These are phyloP conservation scores for Virgularia gustaviana DNA, from an alignment of 92 coral and sea anemone species.

Conservation along the genomic window DNA sequence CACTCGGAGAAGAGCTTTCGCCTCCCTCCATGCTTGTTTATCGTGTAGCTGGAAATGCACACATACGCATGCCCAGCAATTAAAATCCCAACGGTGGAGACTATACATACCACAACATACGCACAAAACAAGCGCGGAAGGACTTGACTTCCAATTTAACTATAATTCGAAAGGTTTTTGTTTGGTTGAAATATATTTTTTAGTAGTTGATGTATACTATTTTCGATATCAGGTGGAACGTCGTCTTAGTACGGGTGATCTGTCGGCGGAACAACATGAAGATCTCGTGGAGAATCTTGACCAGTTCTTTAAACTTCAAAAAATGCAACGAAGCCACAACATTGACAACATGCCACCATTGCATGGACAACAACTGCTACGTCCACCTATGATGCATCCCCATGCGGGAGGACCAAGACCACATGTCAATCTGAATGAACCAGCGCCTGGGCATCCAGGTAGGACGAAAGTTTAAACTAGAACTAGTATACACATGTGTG, in stretches of 20 bases:
- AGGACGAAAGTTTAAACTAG: background rate
- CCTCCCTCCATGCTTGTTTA: too few species aligned
- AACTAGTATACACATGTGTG: too few species aligned
- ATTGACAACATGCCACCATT: conserved; percentile 10
- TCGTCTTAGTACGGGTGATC: conserved; percentile 67
- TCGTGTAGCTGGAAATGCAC: too few species aligned
- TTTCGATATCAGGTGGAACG: conserved; percentile 87
- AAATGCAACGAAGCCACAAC: conserved; percentile 63
- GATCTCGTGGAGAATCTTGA: conserved; percentile 82
- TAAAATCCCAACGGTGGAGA: too few species aligned
- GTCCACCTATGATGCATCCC: conserved; percentile 1
- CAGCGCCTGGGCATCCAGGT: conserved; percentile 9
- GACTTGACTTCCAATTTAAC: too few species aligned
- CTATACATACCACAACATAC: too few species aligned
- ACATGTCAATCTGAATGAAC: background rate
- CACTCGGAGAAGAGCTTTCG: too few species aligned
- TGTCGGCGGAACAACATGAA: conserved; percentile 78
- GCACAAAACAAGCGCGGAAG: too few species aligned
- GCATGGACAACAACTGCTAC: conserved; percentile 4
- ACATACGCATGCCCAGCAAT: too few species aligned
- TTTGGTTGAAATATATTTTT: background rate
- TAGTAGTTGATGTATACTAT: too few species aligned
- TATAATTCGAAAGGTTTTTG: background rate
- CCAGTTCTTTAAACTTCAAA: conserved; percentile 84
- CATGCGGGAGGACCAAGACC: background rate